These are phyloP conservation scores for Odontesthes bonariensis DNA, from an alignment of 2,113 vertebrate genomes.

Conservation along the genomic window DNA sequence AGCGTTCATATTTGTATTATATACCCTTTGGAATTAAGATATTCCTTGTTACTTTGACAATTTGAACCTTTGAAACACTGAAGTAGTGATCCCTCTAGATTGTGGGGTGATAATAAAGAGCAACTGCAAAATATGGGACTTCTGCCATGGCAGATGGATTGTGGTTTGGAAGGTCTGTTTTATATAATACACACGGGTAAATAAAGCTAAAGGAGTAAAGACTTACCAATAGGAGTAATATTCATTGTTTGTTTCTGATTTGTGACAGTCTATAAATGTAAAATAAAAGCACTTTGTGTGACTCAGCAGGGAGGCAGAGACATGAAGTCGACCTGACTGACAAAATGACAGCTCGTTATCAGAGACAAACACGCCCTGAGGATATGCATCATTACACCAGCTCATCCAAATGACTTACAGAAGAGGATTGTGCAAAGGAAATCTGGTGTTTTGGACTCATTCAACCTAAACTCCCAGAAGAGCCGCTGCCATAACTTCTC, in stretches of 20 bases:
- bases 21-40: too few relatives aligned
- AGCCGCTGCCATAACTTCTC: background rate
- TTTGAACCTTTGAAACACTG: background rate
- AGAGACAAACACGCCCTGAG: slow-evolving; percentile 37
- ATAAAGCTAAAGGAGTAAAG: background rate
- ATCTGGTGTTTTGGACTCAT: slow-evolving; percentile 1
- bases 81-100: background rate
- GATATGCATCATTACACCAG: background rate
- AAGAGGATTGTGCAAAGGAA: background rate
- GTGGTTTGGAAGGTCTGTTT: background rate
- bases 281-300: background rate
- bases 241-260: slow-evolving; percentile 1
- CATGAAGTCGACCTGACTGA: slow-evolving; percentile 40
- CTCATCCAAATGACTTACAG: background rate
- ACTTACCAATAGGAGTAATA: background rate
- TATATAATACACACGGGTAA: background rate
- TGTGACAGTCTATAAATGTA: background rate
- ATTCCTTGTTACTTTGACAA: background rate
- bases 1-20: background rate
- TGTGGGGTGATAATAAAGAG: too few relatives aligned
- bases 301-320: slow-evolving; percentile 24
- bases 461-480: background rate
- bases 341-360: slow-evolving; percentile 54
- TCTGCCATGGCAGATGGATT: background rate
- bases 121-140: too few relatives aligned